Evolutionary conservation across 2,888 invertebrate genomes (phyloP), one percentile per base, ranked within the genome.

Genomic region (Pammene fasciana): DNA sequence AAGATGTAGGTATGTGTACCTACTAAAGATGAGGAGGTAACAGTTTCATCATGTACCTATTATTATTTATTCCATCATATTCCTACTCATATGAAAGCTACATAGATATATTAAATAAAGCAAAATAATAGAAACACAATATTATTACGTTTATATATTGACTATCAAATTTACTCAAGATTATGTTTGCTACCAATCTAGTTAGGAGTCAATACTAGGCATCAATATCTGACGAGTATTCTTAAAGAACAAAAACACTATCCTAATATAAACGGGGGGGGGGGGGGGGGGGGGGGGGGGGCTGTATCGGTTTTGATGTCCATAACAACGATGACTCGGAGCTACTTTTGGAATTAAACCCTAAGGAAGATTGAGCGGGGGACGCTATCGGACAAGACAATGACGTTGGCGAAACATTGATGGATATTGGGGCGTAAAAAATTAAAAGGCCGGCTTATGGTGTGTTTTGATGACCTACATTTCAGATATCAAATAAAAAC

Each of bases 331-430:
- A 88, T 89, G 90, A 90, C 82, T 83, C 83, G 84, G 82, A 82
- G 83, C 89, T 90, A 90, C 91, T 91, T 90, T 89, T 86, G 84
- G 87, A 88, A 91, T 92, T 90, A 91, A 91, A 91, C 75, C 78
- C 82, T 90, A 90, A 90, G 85, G 87, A 90, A 91, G 90, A 92
- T 92, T 90, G 90, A 92, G 82, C 82, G 85, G 81, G 81, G 84
- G 78, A 77, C 82, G 83, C 87, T 89, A 89, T 89, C 89, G 79
- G 78, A 79, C 76, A 86, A 90, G 90, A 91, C 91, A 90, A 89
- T 92, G 92, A 92, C 85, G 89, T 88, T 86, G 84, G 86, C 88
- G 81, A 88, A 90, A 89, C 82, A 78, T 76, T 89, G 86, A 89
- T 87, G 86, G 86, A 85, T 86, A 84, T 82, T 83, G 77, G 75